Evolutionary conservation across 2,797 vertebrate genomes (phyloP).

Genomic region (Rhinogobio ventralis): DNA sequence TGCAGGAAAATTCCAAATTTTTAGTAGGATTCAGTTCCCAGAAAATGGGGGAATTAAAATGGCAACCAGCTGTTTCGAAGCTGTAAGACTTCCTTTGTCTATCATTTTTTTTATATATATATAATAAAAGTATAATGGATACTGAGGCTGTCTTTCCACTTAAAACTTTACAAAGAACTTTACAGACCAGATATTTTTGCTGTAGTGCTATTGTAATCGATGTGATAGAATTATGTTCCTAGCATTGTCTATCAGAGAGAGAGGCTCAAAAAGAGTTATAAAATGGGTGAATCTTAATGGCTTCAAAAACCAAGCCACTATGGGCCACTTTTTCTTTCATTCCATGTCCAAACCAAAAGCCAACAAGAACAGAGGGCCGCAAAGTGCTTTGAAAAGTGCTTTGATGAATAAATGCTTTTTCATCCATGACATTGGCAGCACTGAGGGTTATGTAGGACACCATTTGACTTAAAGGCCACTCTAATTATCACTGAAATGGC

Average conservation of each 20-base stretch:
- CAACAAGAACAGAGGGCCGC: conserved; percentile 42
- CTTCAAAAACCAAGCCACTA: conserved; percentile 49
- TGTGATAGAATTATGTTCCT: neutral
- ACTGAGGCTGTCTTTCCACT: neutral
- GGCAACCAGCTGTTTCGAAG: neutral
- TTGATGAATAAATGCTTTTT: conserved; percentile 61
- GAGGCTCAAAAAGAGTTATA: neutral
- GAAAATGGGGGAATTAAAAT: neutral
- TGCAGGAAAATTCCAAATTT: neutral
- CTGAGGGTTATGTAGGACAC: conserved; percentile 39
- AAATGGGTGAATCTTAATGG: conserved; percentile 23
- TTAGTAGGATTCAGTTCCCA: neutral
- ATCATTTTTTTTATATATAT: neutral
- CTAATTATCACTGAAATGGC: conserved; percentile 42
- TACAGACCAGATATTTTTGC: neutral
- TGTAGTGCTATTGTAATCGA: conserved; percentile 9
- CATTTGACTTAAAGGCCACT: conserved; percentile 49
- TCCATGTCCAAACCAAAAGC: conserved; percentile 37
- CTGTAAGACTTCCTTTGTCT: too few relatives aligned
- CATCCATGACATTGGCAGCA: conserved; percentile 44
- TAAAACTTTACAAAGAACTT: neutral
- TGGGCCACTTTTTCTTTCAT: conserved; percentile 19
- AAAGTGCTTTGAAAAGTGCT: conserved; percentile 53
- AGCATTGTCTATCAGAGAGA: neutral
- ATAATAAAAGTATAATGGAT: neutral